A percentile compares a stretch with the other conserved stretches of the same genome.
Evolutionary conservation across 2,888 invertebrate genomes (phyloP).

Genomic region (Elmis aenea): DNA sequence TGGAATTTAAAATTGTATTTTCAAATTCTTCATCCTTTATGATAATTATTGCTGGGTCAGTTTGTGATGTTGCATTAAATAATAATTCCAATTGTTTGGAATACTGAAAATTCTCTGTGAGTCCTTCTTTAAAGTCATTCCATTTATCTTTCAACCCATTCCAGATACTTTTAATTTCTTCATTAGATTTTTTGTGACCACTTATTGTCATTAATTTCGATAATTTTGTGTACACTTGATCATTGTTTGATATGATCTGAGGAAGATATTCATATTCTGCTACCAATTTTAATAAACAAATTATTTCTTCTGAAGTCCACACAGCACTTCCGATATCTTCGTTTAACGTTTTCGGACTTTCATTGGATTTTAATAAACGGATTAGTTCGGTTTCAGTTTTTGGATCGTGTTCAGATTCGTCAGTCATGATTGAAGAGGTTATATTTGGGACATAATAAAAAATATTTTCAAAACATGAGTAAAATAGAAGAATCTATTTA

Average conservation of each 20-base stretch:
- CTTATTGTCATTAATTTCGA: constrained; percentile 19
- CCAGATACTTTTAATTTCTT: constrained; percentile 16
- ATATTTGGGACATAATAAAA: background rate
- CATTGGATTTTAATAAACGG: constrained; percentile 11
- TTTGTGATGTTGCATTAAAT: constrained; percentile 6
- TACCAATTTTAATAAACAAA: constrained; percentile 15
- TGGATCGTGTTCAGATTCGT: constrained; percentile 6
- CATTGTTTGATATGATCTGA: constrained; percentile 15
- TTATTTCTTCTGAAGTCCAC: constrained; percentile 18
- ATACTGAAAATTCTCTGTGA: constrained; percentile 13
- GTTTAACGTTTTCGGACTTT: background rate
- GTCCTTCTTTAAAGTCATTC: constrained; percentile 12
- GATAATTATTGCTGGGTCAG: constrained; percentile 17
- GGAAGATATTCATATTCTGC: constrained; percentile 13
- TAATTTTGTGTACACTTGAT: constrained; percentile 16
- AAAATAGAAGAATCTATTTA: background rate
- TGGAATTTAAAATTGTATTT: constrained; percentile 10
- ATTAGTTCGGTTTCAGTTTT: constrained; percentile 11
- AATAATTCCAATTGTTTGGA: constrained; percentile 11
- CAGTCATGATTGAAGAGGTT: constrained; percentile 7
- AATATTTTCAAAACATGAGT: background rate
- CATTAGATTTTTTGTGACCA: constrained; percentile 11
- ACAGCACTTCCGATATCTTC: background rate
- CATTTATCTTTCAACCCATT: constrained; percentile 14
- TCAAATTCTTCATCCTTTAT: constrained; percentile 18